Percentiles rank a stretch among this genome's conserved stretches.
phyloP scores from a whole-genome alignment of 2,113 vertebrate species.

The Hydrolagus affinis region DNA sequence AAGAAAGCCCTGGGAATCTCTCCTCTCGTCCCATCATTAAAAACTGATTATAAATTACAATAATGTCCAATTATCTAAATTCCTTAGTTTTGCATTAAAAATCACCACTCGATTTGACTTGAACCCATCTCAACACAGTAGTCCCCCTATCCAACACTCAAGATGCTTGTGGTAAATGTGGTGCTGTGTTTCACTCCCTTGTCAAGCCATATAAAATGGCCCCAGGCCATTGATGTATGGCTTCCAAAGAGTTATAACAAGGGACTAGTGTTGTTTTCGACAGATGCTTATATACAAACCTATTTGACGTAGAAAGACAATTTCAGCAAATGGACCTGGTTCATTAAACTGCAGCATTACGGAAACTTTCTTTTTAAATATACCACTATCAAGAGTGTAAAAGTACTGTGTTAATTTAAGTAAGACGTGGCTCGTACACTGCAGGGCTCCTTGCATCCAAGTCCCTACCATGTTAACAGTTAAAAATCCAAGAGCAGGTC shows the following conservation, averaged over 20 bases:
- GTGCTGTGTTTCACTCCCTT: not conserved
- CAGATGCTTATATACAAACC: not conserved
- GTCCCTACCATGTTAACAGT: not conserved
- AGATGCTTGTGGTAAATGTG: not conserved
- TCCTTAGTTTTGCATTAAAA: not conserved
- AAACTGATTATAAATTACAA: conserved; percentile 6
- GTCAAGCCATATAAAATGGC: not conserved
- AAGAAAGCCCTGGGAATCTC: not conserved
- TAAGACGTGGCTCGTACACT: conserved; percentile 47
- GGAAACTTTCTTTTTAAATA: conserved; percentile 50
- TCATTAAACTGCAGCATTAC: conserved; percentile 36
- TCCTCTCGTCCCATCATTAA: not conserved
- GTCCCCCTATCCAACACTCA: not conserved
- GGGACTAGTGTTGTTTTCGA: not conserved
- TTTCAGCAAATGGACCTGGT: not conserved
- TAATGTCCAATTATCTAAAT: conserved; percentile 18
- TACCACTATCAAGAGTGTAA: conserved; percentile 48
- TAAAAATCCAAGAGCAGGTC: conserved; percentile 4
- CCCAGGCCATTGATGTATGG: not conserved
- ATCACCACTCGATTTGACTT: not conserved
- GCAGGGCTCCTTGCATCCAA: not conserved
- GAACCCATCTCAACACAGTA: not conserved
- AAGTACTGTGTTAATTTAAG: conserved; percentile 52
- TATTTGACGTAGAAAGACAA: not conserved
- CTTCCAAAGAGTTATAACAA: conserved; percentile 18